Conservation (phyloP, 2,113 vertebrate genomes). For the Etheostoma spectabile region DNA sequence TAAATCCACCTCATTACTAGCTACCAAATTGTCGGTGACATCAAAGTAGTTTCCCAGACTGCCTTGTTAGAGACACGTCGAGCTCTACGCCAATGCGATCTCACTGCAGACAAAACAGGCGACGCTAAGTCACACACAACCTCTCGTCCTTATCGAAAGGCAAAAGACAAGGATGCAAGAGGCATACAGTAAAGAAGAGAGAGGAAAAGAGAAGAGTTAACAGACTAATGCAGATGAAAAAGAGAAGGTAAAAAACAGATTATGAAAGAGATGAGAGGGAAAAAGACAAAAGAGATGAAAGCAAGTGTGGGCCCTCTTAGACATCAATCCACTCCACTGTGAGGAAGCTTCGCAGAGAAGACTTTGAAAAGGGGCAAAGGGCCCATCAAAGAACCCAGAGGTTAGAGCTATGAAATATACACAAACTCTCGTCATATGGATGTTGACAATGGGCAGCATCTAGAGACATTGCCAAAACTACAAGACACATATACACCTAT, state of each 20-base stretch:
- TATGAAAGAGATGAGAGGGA: slow-evolving; percentile 28
- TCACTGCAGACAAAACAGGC: slow-evolving; percentile 23
- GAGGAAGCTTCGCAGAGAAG: slow-evolving; percentile 46
- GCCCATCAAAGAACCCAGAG: slow-evolving; percentile 55
- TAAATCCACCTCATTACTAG: slow-evolving; percentile 43
- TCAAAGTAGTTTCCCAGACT: slow-evolving; percentile 58
- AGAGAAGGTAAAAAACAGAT: slow-evolving; percentile 18
- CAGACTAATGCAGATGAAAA: slow-evolving; percentile 16
- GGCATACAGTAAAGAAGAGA: slow-evolving; percentile 20
- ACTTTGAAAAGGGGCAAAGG: slow-evolving; percentile 55
- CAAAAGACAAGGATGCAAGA: slow-evolving; percentile 41
- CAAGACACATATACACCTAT: slow-evolving; percentile 1
- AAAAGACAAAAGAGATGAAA: slow-evolving; percentile 70
- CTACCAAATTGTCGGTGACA: slow-evolving; percentile 53
- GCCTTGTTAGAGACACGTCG: slow-evolving; percentile 14
- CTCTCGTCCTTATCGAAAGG: slow-evolving; percentile 28
- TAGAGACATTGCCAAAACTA: slow-evolving; percentile 16
- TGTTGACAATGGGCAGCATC: slow-evolving; percentile 20
- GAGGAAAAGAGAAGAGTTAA: slow-evolving; percentile 3
- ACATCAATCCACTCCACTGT: slow-evolving; percentile 56
- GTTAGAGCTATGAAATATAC: slow-evolving; percentile 46
- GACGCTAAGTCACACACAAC: background rate
- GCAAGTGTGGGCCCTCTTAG: slow-evolving; percentile 41
- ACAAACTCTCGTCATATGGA: slow-evolving; percentile 43
- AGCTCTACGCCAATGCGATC: slow-evolving; percentile 38